These are phyloP conservation scores for Crematogaster levior DNA, from an alignment of 2,888 invertebrate species.

Conservation along the genomic window DNA sequence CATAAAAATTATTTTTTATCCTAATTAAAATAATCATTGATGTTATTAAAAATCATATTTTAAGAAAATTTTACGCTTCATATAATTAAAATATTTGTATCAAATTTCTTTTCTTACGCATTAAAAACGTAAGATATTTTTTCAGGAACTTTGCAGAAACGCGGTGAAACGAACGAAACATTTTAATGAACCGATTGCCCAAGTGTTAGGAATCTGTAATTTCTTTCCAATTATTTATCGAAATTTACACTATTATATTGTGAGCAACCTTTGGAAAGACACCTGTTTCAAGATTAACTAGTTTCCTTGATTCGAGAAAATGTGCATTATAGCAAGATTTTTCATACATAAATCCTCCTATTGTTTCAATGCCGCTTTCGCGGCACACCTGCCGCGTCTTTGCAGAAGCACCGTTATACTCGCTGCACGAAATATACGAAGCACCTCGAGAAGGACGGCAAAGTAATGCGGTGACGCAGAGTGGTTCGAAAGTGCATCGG, in stretches of 20 bases:
- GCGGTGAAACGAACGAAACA: no score
- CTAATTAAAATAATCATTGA: neutral
- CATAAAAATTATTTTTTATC: slow-evolving; percentile 1
- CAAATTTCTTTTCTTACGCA: neutral
- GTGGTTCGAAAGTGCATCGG: slow-evolving; percentile 32
- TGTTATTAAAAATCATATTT: neutral
- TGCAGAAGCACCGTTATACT: slow-evolving; percentile 69
- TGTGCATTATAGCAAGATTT: neutral
- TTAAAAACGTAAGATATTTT: neutral
- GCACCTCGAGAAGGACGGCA: slow-evolving; percentile 57
- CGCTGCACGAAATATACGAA: slow-evolving; percentile 68
- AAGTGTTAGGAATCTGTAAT: neutral
- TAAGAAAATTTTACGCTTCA: neutral
- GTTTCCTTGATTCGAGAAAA: neutral
- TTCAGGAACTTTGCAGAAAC: neutral
- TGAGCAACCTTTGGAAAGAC: neutral
- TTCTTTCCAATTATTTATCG: neutral
- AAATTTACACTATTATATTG: neutral
- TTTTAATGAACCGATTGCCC: neutral
- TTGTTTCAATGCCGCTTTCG: slow-evolving; percentile 48
- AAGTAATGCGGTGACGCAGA: slow-evolving; percentile 40
- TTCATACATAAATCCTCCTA: slow-evolving; percentile 4
- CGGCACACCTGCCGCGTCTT: slow-evolving; percentile 63
- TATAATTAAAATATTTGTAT: neutral
- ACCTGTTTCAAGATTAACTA: neutral